phyloP scores from a whole-genome alignment of 1,140 invertebrate genomes.

The Drosophila tristis region DNA sequence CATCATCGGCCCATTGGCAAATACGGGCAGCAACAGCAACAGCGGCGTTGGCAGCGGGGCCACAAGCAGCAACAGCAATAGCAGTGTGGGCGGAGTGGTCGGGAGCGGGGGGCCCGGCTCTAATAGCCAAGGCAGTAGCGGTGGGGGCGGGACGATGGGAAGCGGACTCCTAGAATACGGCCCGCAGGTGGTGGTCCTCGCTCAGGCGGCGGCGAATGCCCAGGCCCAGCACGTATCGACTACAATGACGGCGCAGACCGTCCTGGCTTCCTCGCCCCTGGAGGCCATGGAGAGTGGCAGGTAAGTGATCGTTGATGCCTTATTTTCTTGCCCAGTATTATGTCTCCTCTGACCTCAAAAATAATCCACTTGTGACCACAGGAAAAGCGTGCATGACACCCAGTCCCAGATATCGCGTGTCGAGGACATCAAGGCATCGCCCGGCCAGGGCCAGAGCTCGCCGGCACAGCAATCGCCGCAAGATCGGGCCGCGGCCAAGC shows the following conservation, averaged over 20 bases:
- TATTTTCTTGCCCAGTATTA: no score
- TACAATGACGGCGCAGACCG: slow-evolving; percentile 71
- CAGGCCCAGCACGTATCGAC: slow-evolving; percentile 59
- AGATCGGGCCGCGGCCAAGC: slow-evolving; percentile 89
- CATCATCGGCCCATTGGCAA: neutral
- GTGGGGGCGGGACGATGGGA: slow-evolving; percentile 31
- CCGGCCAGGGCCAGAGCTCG: slow-evolving; percentile 83
- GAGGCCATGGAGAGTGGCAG: slow-evolving; percentile 80
- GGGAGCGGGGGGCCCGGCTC: slow-evolving; percentile 39
- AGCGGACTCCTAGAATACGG: slow-evolving; percentile 37
- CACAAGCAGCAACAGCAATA: slow-evolving; percentile 51
- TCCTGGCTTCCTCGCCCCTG: slow-evolving; percentile 67
- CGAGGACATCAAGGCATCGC: slow-evolving; percentile 86
- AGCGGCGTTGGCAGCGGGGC: slow-evolving; percentile 45
- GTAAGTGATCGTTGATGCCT: slow-evolving; percentile 34
- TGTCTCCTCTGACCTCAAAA: no score
- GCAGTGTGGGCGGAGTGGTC: slow-evolving; percentile 43
- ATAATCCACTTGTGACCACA: slow-evolving; percentile 47
- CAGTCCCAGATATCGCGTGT: slow-evolving; percentile 82
- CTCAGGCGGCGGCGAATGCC: slow-evolving; percentile 20
- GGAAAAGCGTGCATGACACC: slow-evolving; percentile 85
- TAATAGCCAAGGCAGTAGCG: slow-evolving; percentile 38
- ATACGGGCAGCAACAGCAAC: slow-evolving; percentile 33
- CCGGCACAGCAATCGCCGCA: slow-evolving; percentile 87
- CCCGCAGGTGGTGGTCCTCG: slow-evolving; percentile 45